Conservation (phyloP, 2,113 vertebrate genomes). For the Neolamprologus tretocephalus region DNA sequence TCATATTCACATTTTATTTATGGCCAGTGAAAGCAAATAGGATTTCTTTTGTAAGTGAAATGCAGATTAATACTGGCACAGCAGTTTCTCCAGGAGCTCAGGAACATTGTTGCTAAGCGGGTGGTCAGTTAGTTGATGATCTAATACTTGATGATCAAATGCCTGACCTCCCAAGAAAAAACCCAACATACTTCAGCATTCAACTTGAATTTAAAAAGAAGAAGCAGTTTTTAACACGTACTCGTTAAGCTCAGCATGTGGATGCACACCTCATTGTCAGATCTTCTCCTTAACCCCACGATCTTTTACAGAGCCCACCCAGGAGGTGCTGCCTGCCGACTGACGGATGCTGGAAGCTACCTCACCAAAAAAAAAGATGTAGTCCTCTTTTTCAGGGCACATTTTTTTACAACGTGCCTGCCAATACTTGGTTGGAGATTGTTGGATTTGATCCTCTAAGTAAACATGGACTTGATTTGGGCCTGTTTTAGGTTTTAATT, state of each 20-base stretch:
- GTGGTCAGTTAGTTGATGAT: slow-evolving; percentile 27
- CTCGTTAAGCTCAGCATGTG: neutral
- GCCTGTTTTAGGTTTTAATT: slow-evolving; percentile 43
- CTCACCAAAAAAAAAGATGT: neutral
- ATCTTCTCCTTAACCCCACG: neutral
- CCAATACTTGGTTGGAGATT: slow-evolving; percentile 31
- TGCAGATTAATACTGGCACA: neutral
- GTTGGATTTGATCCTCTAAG: slow-evolving; percentile 40
- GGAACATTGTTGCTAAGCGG: neutral
- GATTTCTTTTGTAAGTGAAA: neutral
- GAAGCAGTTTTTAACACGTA: neutral
- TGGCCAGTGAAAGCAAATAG: neutral
- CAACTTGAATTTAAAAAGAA: neutral
- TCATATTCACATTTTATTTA: neutral
- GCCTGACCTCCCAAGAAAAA: neutral
- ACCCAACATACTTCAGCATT: neutral
- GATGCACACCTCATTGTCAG: slow-evolving; percentile 20
- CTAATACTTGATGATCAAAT: neutral
- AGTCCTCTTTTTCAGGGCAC: slow-evolving; percentile 17
- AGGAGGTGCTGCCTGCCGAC: slow-evolving; percentile 7
- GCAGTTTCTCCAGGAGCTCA: neutral
- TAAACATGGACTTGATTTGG: slow-evolving; percentile 54
- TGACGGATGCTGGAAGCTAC: slow-evolving; percentile 31
- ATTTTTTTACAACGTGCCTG: slow-evolving; percentile 10
- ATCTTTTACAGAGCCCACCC: slow-evolving; percentile 36